A percentile compares a stretch with the other conserved stretches of the same genome.
phyloP scores from a whole-genome alignment of 2,113 vertebrate genomes.

The Tinamus guttatus region DNA sequence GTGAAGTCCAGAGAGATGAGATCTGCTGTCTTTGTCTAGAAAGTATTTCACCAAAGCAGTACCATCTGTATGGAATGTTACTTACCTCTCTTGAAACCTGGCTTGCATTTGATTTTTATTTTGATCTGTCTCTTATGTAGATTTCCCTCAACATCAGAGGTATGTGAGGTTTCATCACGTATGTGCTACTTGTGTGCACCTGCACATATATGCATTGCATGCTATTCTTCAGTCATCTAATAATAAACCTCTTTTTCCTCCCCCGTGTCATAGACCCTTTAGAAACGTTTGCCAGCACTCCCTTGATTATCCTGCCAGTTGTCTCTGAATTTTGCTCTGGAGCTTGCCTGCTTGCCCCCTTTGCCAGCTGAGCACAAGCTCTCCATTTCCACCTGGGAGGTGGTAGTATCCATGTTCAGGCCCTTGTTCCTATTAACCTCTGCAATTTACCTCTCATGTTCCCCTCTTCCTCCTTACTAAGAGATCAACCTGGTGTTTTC shows the following conservation, averaged over 20 bases:
- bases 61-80: neutral
- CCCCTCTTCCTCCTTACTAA: neutral
- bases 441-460: neutral
- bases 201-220: neutral
- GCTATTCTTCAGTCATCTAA: neutral
- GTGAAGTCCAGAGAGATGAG: neutral
- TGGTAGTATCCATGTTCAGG: neutral
- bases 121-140: neutral
- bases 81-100: neutral
- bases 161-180: neutral
- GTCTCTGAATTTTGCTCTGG: neutral
- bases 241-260: neutral
- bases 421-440: neutral
- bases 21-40: neutral
- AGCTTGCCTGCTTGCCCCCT: neutral
- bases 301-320: neutral
- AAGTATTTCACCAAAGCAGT: neutral
- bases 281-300: neutral
- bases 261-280: neutral
- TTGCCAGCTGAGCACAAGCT: neutral
- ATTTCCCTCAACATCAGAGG: neutral
- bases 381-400: neutral
- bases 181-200: neutral
- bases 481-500: neutral
- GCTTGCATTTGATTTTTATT: neutral